phyloP scores from a whole-genome alignment of 2,888 invertebrate genomes.

The Drymonia ruficornis region DNA sequence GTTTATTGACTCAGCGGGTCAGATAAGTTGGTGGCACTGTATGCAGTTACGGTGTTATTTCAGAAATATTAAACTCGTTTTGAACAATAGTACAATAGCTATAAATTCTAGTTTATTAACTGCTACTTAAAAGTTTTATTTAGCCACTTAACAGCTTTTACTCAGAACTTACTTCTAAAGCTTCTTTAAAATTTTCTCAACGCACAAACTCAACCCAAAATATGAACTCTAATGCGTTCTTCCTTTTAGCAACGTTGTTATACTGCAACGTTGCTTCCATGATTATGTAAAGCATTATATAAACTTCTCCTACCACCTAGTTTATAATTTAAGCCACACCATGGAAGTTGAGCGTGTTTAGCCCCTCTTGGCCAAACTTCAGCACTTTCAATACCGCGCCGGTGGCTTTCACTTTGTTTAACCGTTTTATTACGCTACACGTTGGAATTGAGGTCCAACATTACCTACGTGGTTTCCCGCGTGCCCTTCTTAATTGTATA shows the following conservation, averaged over 20 bases:
- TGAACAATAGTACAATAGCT: too few relatives aligned
- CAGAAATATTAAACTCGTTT: too few relatives aligned
- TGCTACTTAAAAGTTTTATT: too few relatives aligned
- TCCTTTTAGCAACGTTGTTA: background rate
- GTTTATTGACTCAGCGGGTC: too few relatives aligned
- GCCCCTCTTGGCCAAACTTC: constrained; percentile 49
- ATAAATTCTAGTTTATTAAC: too few relatives aligned
- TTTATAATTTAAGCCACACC: constrained; percentile 36
- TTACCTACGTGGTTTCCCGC: constrained; percentile 13
- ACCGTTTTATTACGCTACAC: constrained; percentile 45
- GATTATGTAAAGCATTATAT: constrained; percentile 5
- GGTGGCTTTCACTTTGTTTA: constrained; percentile 52
- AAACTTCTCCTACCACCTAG: constrained; percentile 12
- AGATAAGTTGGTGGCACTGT: too few relatives aligned
- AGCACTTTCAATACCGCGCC: constrained; percentile 45
- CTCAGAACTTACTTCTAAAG: background rate
- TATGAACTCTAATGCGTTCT: background rate
- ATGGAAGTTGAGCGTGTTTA: constrained; percentile 51
- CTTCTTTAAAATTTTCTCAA: constrained; percentile 1
- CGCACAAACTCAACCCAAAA: too few relatives aligned
- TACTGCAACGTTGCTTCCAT: constrained; percentile 6
- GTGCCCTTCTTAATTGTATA: constrained; percentile 14
- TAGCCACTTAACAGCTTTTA: too few relatives aligned
- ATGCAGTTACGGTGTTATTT: too few relatives aligned
- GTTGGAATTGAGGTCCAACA: constrained; percentile 19